These are phyloP conservation scores for Melanostigma gelatinosum DNA, from an alignment of 2,113 vertebrate genomes.

Conservation along the genomic window DNA sequence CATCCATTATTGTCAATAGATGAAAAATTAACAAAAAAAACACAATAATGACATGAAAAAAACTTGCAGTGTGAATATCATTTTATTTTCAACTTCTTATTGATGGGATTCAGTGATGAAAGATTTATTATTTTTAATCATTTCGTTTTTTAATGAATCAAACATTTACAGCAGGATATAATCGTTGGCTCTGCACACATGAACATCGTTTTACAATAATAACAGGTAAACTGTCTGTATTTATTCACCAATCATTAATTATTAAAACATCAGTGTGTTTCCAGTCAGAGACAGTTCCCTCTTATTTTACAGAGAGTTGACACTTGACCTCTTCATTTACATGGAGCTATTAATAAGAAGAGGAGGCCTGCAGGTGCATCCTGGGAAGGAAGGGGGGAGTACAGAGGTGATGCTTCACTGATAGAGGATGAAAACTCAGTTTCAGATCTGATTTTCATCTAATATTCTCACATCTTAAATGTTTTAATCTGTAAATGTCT, in stretches of 20 bases:
- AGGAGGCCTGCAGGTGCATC: neutral
- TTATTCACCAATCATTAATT: too few relatives aligned
- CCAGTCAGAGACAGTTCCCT: neutral
- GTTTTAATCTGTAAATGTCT: too few relatives aligned
- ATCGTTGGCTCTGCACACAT: neutral
- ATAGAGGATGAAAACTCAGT: neutral
- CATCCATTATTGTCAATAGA: too few relatives aligned
- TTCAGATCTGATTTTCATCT: neutral
- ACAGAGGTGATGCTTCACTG: conserved; percentile 11
- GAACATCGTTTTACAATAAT: too few relatives aligned
- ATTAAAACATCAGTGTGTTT: neutral
- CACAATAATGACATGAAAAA: neutral
- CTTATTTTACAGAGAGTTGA: conserved; percentile 2
- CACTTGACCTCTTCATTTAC: conserved; percentile 22
- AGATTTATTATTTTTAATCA: neutral
- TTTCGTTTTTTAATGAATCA: neutral
- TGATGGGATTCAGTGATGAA: neutral
- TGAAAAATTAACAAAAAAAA: neutral
- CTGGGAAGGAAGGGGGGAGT: neutral
- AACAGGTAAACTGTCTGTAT: neutral
- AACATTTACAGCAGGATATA: neutral
- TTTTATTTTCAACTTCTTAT: neutral
- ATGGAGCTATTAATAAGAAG: neutral
- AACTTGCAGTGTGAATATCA: neutral
- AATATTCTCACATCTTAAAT: too few relatives aligned